These are phyloP conservation scores for Mormyrops boulengeri DNA, from an alignment of 2,797 vertebrate species.

Conservation along the genomic window DNA sequence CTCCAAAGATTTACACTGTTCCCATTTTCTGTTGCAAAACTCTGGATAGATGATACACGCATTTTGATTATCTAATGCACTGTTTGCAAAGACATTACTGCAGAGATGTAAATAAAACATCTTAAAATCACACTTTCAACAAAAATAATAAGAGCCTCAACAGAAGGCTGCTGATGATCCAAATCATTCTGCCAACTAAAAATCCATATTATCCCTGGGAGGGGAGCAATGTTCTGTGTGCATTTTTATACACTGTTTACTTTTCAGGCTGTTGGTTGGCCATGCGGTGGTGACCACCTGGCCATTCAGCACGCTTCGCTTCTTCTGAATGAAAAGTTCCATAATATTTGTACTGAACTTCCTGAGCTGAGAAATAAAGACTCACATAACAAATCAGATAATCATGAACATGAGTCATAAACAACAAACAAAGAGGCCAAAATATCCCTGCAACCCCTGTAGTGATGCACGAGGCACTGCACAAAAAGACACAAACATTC, in stretches of 20 bases:
- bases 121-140: constrained; percentile 1
- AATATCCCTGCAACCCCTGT: neutral
- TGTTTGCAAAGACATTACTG: constrained; percentile 23
- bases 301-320: neutral
- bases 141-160: neutral
- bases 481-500: neutral
- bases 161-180: neutral
- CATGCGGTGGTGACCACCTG: neutral
- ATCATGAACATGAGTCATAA: neutral
- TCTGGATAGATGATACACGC: neutral
- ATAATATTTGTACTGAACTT: neutral
- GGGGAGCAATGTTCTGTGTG: neutral
- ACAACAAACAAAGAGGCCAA: neutral
- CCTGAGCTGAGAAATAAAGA: neutral
- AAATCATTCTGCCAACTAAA: neutral
- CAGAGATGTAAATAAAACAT: neutral
- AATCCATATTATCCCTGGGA: neutral
- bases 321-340: neutral
- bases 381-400: neutral
- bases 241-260: neutral
- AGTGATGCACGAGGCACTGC: neutral
- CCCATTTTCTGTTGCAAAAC: neutral
- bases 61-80: neutral
- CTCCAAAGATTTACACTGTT: neutral
- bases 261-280: neutral